Conservation (phyloP, 2,888 invertebrate species). For the Lissonota sp. region DNA sequence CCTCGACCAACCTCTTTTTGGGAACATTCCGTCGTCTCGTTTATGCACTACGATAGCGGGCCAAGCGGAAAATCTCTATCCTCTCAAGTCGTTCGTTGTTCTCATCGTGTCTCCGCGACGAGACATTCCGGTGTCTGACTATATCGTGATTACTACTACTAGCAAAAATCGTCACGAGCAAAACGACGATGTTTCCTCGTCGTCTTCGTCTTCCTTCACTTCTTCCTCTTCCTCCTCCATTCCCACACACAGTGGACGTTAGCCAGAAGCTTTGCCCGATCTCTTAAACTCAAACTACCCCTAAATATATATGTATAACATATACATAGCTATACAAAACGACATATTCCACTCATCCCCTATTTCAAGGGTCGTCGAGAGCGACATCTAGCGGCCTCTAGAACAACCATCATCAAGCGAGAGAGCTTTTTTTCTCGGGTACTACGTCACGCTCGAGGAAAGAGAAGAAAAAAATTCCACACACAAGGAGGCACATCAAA, state of each 20-base stretch:
- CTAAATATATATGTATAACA: neutral
- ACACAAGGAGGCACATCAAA: neutral
- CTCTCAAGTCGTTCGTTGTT: neutral
- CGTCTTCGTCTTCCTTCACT: slow-evolving; percentile 9
- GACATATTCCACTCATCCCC: slow-evolving; percentile 15
- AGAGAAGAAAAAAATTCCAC: slow-evolving; percentile 20
- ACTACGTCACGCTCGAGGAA: slow-evolving; percentile 55
- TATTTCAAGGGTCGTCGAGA: slow-evolving; percentile 32
- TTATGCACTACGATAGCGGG: slow-evolving; percentile 29
- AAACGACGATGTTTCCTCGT: slow-evolving; percentile 34
- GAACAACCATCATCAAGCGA: slow-evolving; percentile 23
- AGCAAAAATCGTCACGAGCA: slow-evolving; percentile 5
- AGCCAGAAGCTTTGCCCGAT: slow-evolving; percentile 50
- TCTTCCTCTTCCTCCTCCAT: neutral
- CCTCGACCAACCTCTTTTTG: slow-evolving; percentile 35
- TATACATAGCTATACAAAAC: neutral
- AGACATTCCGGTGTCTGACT: slow-evolving; percentile 37
- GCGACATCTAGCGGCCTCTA: slow-evolving; percentile 21
- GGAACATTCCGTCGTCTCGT: slow-evolving; percentile 30
- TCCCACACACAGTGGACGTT: slow-evolving; percentile 40
- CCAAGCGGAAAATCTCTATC: slow-evolving; percentile 17
- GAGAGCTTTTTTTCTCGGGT: slow-evolving; percentile 32
- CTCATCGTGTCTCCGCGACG: slow-evolving; percentile 5
- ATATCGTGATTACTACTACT: slow-evolving; percentile 27
- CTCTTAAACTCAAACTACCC: slow-evolving; percentile 52